Evolutionary conservation across 2,888 invertebrate species (phyloP), one percentile per base, ranked within the genome.

Genomic region (Cacoxenus indagator): DNA sequence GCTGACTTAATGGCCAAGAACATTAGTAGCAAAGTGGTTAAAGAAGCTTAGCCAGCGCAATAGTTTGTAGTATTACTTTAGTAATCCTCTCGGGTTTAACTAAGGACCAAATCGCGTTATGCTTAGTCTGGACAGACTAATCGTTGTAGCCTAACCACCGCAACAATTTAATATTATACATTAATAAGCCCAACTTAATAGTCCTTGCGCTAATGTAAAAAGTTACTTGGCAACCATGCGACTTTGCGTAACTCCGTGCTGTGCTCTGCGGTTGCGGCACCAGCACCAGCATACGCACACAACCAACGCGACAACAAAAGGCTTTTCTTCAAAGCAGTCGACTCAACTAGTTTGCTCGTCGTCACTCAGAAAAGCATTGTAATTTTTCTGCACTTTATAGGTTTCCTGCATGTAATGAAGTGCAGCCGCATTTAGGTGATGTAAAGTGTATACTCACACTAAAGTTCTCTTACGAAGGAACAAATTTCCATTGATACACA

Each of bases 1-100:
- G 76, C 74, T 70, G 73, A 76, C 78, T 78, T 81, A 83, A 81
- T 81, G 81, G 83, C 82, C 74, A 72, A 77, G 83, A 76, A 82
- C 81, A 81, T 81, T 81, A 81, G 81, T 80, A 80, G 76, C 77
- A 78, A 76, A 73, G 71, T 65, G 14, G 55, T 64, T 51, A 65
- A 22, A 24, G 17, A 22, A 57, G 31, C 57, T 51, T 8, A 29
- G 57, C 54, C 4, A 54, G 24, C 24, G 24, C 24, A 26, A n/a
- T n/a, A 54, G 19, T 54, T 24, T 54, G 5, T 43, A 43, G 45
- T n/a, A n/a, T 9, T 43, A 43, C 45, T 43, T 9, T 43, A n/a
- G 45, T 43, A n/a, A 11, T 43, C 45, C 45, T 43, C 45, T 43
- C n/a, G n/a, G n/a, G n/a, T n/a, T n/a, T n/a, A n/a, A n/a, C n/a